A percentile compares a stretch with the other conserved stretches of the same genome.
Conservation (phyloP, 1,140 invertebrate genomes). For the Lordiphosa stackelbergi region DNA sequence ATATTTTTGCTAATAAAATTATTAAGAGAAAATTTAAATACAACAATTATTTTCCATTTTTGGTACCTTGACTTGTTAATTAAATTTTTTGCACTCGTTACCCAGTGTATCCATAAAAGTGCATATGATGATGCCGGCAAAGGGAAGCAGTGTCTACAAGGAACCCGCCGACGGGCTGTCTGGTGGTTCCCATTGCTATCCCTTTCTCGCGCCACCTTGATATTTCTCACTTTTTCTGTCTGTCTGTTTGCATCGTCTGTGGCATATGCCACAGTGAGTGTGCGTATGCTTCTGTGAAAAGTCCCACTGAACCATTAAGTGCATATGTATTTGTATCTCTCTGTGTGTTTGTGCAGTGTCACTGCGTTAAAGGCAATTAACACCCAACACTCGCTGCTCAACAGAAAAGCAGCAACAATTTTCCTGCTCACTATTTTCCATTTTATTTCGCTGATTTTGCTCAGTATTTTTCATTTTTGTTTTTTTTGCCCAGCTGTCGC, state of each 20-base stretch:
- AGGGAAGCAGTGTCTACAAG: slow-evolving; percentile 20
- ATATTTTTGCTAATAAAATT: not conserved
- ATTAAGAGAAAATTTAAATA: too few species aligned
- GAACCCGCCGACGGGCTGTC: slow-evolving; percentile 15
- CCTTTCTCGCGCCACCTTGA: not conserved
- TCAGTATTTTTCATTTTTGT: slow-evolving; percentile 31
- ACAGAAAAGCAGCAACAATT: slow-evolving; percentile 27
- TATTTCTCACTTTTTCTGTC: slow-evolving; percentile 19
- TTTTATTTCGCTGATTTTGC: slow-evolving; percentile 22
- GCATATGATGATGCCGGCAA: slow-evolving; percentile 44
- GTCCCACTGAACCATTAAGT: slow-evolving; percentile 57
- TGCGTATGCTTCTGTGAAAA: slow-evolving; percentile 27
- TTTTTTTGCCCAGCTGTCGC: slow-evolving; percentile 39
- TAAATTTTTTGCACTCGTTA: not conserved
- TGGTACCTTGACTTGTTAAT: not conserved
- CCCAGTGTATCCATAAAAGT: slow-evolving; percentile 45
- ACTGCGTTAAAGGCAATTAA: slow-evolving; percentile 68
- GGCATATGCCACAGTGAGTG: slow-evolving; percentile 44
- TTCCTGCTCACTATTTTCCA: slow-evolving; percentile 35
- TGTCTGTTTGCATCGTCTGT: slow-evolving; percentile 47
- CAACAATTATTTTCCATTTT: too few species aligned
- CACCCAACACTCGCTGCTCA: slow-evolving; percentile 25
- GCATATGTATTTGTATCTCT: slow-evolving; percentile 40
- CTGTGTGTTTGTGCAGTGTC: slow-evolving; percentile 50
- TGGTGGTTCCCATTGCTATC: not conserved